Percentiles rank a stretch among this genome's conserved stretches.
These are phyloP conservation scores for Drosophila anomalata DNA, from an alignment of 2,888 invertebrate species.

Conservation along the genomic window DNA sequence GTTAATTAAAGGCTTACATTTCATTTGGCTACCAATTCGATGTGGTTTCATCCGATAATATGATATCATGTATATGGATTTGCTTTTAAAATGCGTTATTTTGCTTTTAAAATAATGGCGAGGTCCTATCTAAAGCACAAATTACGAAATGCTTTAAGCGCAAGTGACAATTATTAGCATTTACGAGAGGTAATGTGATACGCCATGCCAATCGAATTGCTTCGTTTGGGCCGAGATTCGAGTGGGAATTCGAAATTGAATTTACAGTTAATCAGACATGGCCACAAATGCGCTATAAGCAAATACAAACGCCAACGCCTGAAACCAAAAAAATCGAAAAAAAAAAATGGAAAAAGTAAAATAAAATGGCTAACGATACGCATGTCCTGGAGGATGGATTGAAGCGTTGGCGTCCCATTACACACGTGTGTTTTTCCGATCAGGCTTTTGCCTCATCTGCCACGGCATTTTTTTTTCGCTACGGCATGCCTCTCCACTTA, in stretches of 20 bases:
- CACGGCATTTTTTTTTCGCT: conserved; percentile 29
- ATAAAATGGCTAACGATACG: conserved; percentile 63
- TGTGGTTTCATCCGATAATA: background rate
- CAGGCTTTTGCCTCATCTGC: conserved; percentile 51
- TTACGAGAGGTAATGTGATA: conserved; percentile 17
- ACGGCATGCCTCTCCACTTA: conserved; percentile 6
- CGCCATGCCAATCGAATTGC: conserved; percentile 2
- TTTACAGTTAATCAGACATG: conserved; percentile 79
- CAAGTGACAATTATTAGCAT: background rate
- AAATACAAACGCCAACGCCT: conserved; percentile 52
- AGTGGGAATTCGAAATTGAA: conserved; percentile 60
- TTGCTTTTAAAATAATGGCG: background rate
- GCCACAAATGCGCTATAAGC: conserved; percentile 78
- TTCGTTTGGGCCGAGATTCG: conserved; percentile 26
- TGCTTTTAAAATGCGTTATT: background rate
- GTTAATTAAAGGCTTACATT: conserved; percentile 4
- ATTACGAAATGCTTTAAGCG: background rate
- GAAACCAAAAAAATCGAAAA: conserved; percentile 8
- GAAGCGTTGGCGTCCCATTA: conserved; percentile 25
- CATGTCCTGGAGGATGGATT: conserved; percentile 22
- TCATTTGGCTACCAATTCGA: background rate
- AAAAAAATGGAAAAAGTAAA: conserved; percentile 2
- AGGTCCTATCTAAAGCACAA: background rate
- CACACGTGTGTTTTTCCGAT: conserved; percentile 41
- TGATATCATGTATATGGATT: background rate